These are phyloP conservation scores for Neodiprion pinetum DNA, from an alignment of 1,140 invertebrate species.

Conservation along the genomic window DNA sequence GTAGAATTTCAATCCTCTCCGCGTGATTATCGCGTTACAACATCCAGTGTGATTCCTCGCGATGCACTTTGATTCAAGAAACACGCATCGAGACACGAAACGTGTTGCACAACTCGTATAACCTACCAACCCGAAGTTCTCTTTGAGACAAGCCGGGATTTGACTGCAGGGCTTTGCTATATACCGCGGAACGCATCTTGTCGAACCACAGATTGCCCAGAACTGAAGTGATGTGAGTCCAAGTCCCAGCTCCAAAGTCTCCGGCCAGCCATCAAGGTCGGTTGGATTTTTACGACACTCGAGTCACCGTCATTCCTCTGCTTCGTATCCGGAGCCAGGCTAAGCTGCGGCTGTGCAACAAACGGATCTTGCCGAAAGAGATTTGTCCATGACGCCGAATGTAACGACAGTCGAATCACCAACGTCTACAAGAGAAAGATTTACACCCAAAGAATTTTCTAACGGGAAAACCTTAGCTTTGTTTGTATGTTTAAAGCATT, in stretches of 20 bases:
- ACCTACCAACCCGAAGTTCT: background rate
- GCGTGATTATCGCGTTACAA: background rate
- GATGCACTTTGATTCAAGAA: background rate
- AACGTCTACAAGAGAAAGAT: too few species aligned
- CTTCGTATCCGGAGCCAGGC: too few species aligned
- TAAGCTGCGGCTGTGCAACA: too few species aligned
- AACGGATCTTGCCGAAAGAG: too few species aligned
- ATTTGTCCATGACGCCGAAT: too few species aligned
- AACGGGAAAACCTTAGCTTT: too few species aligned
- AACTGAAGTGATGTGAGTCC: slow-evolving; percentile 51
- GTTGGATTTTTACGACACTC: slow-evolving; percentile 48
- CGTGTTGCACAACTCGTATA: background rate
- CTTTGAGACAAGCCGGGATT: background rate
- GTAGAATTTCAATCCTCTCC: background rate
- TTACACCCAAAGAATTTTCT: too few species aligned
- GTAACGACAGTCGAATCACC: too few species aligned
- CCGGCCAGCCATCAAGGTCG: slow-evolving; percentile 47
- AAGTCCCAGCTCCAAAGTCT: slow-evolving; percentile 31
- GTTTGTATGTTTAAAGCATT: too few species aligned
- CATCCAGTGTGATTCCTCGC: background rate
- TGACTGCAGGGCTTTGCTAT: slow-evolving; percentile 4
- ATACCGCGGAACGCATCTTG: slow-evolving; percentile 45
- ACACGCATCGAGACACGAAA: background rate
- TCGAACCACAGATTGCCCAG: slow-evolving; percentile 33
- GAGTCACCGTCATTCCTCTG: too few species aligned